Percentiles rank a stretch among this genome's conserved stretches.
These are phyloP conservation scores for Tragelaphus eurycerus DNA, from an alignment of 2,797 vertebrate species.

Conservation along the genomic window DNA sequence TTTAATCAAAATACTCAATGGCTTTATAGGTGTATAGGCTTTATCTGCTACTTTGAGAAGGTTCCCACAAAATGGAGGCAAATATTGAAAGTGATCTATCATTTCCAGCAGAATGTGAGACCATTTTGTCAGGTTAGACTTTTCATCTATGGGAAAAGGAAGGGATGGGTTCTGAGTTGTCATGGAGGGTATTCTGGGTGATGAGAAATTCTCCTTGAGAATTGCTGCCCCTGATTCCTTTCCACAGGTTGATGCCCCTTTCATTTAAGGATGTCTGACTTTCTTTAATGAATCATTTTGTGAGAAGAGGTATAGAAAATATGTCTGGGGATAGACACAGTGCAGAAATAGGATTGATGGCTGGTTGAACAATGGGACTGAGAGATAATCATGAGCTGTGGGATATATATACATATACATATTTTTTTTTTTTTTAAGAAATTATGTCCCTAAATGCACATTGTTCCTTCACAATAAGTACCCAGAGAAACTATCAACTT, in stretches of 20 bases:
- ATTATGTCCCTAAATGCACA: neutral
- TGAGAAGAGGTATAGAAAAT: neutral
- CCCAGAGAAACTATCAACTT: neutral
- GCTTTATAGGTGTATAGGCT: neutral
- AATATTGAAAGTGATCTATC: neutral
- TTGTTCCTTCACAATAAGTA: neutral
- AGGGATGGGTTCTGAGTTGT: neutral
- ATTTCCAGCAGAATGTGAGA: neutral
- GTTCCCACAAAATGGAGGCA: neutral
- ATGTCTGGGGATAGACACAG: neutral
- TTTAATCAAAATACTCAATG: constrained; percentile 60
- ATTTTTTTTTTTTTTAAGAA: neutral
- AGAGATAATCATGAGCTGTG: neutral
- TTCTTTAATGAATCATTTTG: neutral
- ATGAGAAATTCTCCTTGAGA: neutral
- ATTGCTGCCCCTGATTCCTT: neutral
- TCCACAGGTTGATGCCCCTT: neutral
- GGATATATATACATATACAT: neutral
- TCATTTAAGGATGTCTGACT: neutral
- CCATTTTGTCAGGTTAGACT: neutral
- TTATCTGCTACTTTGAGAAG: constrained; percentile 18
- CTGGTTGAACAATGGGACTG: neutral
- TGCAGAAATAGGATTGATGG: neutral
- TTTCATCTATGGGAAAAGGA: neutral
- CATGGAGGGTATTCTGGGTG: neutral